Evolutionary conservation across 2,888 invertebrate genomes (phyloP).

Genomic region (Chymomyza fuscimana): DNA sequence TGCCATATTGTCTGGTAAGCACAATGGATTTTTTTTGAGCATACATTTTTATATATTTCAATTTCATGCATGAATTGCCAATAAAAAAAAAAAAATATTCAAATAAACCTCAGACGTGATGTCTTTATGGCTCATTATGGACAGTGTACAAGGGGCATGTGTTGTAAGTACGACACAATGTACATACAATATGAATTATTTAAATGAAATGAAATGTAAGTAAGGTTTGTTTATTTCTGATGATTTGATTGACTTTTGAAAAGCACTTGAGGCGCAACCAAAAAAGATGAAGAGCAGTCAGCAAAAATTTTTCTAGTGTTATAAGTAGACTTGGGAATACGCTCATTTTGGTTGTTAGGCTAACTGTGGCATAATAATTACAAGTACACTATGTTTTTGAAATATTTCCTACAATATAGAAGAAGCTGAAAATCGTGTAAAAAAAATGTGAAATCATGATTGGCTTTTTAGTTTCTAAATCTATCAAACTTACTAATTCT

Average conservation of each 20-base stretch:
- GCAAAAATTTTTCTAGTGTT: not conserved
- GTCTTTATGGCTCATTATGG: constrained; percentile 28
- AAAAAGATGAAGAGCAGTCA: not conserved
- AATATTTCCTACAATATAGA: too few species aligned
- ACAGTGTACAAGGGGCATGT: not conserved
- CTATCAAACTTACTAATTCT: too few species aligned
- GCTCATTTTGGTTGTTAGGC: not conserved
- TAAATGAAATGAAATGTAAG: constrained; percentile 12
- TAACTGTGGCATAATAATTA: too few species aligned
- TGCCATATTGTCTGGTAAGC: constrained; percentile 14
- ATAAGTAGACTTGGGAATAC: not conserved
- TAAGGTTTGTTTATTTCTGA: constrained; percentile 28
- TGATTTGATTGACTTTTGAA: constrained; percentile 24
- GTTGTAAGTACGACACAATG: not conserved
- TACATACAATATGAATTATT: constrained; percentile 39
- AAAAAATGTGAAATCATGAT: too few species aligned
- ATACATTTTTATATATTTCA: constrained; percentile 21
- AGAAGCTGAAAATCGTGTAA: too few species aligned
- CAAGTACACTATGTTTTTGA: too few species aligned
- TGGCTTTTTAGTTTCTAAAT: too few species aligned
- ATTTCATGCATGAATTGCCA: constrained; percentile 23
- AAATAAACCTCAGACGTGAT: constrained; percentile 38
- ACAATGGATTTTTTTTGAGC: constrained; percentile 39
- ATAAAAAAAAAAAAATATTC: constrained; percentile 17
- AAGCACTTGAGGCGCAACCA: constrained; percentile 8